These are phyloP conservation scores for Aphaenogaster ashmeadi DNA, from an alignment of 1,140 invertebrate species.

Conservation along the genomic window DNA sequence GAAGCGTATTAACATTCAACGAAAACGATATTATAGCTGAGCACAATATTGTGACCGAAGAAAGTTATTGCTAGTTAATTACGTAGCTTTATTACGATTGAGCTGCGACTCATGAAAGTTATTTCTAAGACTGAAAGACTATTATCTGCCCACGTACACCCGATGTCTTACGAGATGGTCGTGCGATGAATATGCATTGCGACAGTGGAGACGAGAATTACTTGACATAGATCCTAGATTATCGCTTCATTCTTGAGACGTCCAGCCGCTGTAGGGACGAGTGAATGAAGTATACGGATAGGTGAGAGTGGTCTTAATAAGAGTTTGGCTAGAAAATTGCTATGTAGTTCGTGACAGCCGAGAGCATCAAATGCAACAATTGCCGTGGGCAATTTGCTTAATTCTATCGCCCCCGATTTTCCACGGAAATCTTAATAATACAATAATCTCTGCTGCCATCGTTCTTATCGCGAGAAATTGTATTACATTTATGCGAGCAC, in stretches of 20 bases:
- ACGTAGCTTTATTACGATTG: neutral
- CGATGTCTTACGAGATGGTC: slow-evolving; percentile 34
- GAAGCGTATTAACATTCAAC: slow-evolving; percentile 17
- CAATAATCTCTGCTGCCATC: neutral
- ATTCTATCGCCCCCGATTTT: slow-evolving; percentile 5
- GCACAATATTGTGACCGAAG: neutral
- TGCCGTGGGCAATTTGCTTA: neutral
- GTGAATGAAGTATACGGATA: neutral
- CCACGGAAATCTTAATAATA: slow-evolving; percentile 42
- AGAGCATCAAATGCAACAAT: neutral
- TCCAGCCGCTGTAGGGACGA: neutral
- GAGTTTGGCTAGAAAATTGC: neutral
- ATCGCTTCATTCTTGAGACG: slow-evolving; percentile 21
- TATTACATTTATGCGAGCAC: slow-evolving; percentile 39
- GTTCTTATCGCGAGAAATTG: slow-evolving; percentile 63
- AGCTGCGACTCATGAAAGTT: neutral
- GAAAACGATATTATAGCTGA: neutral
- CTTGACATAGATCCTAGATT: slow-evolving; percentile 50
- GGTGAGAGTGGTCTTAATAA: neutral
- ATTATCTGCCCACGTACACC: neutral
- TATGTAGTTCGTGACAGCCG: neutral
- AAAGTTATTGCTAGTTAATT: slow-evolving; percentile 21
- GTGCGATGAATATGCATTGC: slow-evolving; percentile 56
- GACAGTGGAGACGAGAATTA: slow-evolving; percentile 30
- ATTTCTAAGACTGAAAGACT: slow-evolving; percentile 3